Base-by-base conservation (phyloP, 2,888 invertebrate species). In the Parasteatoda lunata region DNA sequence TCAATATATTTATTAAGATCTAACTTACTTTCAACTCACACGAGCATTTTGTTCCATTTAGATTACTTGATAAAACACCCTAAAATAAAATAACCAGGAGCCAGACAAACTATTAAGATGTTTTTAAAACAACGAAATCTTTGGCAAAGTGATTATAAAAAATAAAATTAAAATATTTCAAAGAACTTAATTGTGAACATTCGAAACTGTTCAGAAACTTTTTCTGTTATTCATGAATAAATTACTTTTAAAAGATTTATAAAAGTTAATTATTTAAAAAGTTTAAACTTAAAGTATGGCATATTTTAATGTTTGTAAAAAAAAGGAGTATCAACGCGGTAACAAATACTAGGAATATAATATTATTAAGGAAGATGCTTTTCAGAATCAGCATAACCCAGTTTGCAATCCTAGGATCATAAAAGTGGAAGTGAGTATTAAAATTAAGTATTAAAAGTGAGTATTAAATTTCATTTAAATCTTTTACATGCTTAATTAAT, bases 21-120 rank as follows among this genome's bases (percentile, higher is more conserved):
- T 2, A 49, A 86, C 85, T 86, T 86, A 86, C 85, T 86, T 86
- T 86, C 30, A 86, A 77, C 72, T 86, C 85, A 54, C 85, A 86
- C 71, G 85, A 86, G 77, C 71, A 77, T 86, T 86, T 86, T 71
- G 85, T 71, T 66, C 85, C 85, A 77, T 77, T 86, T 76, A 86
- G 80, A 80, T 76, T 86, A 80, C 85, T 86, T 76, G 85, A 64
- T 80, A 86, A 54, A 48, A 80, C 71, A 49, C 71, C 85, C 85
- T 86, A 81, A 72, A 86, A 86, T 69, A 77, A 77, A 86, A 70
- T 65, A 71, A 76, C 47, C 69, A 79, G 73, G 52, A 76, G 66
- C 75, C 85, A 80, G 71, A 85, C 79, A 76, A 68, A 80, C 80
- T 52, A 52, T 76, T 15, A 71, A 51, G 65, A 65, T 77, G 59